Conservation (phyloP, 2,113 vertebrate genomes). For the Hypanus sabinus region DNA sequence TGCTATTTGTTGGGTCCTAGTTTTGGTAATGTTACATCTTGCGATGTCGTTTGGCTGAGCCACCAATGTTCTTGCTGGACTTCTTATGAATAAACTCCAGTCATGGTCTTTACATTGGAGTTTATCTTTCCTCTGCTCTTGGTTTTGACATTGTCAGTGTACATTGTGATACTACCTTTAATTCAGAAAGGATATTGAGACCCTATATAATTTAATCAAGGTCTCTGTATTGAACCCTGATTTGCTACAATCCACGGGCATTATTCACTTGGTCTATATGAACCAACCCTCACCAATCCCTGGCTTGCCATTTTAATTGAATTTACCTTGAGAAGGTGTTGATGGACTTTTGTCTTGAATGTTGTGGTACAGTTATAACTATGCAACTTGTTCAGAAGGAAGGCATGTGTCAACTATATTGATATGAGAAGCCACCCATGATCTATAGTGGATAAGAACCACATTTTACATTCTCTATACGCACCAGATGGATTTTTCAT, state of each 20-base stretch:
- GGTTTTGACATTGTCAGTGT: too few species aligned
- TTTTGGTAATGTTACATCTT: too few species aligned
- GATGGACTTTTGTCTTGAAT: not conserved
- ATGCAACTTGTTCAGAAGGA: not conserved
- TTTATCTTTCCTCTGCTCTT: too few species aligned
- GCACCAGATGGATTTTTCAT: not conserved
- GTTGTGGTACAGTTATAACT: not conserved
- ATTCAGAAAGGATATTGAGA: not conserved
- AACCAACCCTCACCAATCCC: not conserved
- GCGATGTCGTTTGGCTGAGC: too few species aligned
- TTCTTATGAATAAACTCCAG: too few species aligned
- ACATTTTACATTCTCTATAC: not conserved
- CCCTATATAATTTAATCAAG: not conserved
- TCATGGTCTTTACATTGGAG: too few species aligned
- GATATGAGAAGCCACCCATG: too few species aligned
- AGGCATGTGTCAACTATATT: too few species aligned
- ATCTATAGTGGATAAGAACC: not conserved
- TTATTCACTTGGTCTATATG: not conserved
- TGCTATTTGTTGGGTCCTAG: too few species aligned
- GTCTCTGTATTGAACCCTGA: not conserved
- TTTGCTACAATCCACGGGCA: not conserved
- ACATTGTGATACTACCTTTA: not conserved
- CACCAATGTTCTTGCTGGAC: too few species aligned
- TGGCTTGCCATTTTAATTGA: not conserved
- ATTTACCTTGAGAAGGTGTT: not conserved